These are phyloP conservation scores for Catamblyrhynchus diadema DNA, from an alignment of 2,797 vertebrate genomes.

Conservation along the genomic window DNA sequence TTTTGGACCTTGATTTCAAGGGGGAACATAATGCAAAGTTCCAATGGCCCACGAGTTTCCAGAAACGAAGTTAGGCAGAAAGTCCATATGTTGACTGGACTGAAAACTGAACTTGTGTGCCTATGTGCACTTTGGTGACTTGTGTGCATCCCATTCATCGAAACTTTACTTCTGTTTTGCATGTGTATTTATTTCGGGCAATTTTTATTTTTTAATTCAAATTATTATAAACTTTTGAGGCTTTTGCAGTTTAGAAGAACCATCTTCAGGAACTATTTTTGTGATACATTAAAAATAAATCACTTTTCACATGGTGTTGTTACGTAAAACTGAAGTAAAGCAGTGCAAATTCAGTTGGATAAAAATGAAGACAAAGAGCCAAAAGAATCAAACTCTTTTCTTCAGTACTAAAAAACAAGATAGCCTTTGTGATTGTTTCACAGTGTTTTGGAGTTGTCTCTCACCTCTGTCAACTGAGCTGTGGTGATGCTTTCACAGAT, in stretches of 20 bases:
- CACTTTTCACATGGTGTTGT: not conserved
- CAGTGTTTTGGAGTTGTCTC: constrained; percentile 9
- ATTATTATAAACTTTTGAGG: not conserved
- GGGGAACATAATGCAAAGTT: not conserved
- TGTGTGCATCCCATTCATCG: not conserved
- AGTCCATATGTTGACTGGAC: not conserved
- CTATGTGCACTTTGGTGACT: not conserved
- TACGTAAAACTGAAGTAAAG: not conserved
- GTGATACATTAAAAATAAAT: not conserved
- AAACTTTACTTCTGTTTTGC: not conserved
- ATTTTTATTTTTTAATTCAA: not conserved
- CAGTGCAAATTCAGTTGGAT: not conserved
- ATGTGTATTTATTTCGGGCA: not conserved
- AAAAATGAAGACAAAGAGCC: not conserved
- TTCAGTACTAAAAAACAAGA: not conserved
- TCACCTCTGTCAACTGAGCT: constrained; percentile 30
- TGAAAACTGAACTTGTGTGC: not conserved
- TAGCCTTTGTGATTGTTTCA: not conserved
- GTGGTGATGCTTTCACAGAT: constrained; percentile 12
- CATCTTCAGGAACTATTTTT: not conserved
- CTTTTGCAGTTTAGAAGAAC: not conserved
- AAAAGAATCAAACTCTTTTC: not conserved
- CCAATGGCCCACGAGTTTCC: accelerated
- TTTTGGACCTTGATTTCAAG: not conserved
- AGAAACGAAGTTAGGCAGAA: not conserved